Evolutionary conservation across 2,113 vertebrate species (phyloP).

Genomic region (Barbus barbus): DNA sequence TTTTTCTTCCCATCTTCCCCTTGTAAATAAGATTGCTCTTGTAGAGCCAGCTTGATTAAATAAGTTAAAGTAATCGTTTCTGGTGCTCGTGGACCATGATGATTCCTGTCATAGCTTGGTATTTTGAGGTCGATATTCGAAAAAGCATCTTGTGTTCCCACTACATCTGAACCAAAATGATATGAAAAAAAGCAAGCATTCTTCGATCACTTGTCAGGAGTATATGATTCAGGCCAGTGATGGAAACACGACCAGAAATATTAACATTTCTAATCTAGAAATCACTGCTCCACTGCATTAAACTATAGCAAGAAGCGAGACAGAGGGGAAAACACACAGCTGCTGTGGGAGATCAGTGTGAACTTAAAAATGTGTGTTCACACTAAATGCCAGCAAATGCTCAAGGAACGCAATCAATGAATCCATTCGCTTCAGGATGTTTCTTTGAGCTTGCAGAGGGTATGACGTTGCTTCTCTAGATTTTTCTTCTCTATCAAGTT

Average conservation of each 20-base stretch:
- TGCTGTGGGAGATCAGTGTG: background rate
- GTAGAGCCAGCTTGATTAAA: background rate
- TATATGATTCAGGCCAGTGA: background rate
- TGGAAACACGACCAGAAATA: background rate
- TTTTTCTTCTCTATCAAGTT: background rate
- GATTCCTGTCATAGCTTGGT: background rate
- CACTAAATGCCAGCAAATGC: constrained; percentile 1
- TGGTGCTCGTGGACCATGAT: background rate
- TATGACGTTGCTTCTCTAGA: background rate
- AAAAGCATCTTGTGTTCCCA: no score
- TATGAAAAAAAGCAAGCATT: no score
- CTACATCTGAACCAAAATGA: no score
- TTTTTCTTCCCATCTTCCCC: no score
- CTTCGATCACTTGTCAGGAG: background rate
- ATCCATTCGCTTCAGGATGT: background rate
- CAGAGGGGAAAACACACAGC: background rate
- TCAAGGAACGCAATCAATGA: constrained; percentile 19
- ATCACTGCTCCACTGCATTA: background rate
- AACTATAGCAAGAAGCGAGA: background rate
- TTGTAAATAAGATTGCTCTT: no score
- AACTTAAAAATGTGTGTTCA: constrained; percentile 2
- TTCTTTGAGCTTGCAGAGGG: background rate
- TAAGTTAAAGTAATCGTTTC: background rate
- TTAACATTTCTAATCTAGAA: background rate
- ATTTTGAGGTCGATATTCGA: background rate